phyloP scores from a whole-genome alignment of 2,797 vertebrate species.

The Nyctibius grandis region DNA sequence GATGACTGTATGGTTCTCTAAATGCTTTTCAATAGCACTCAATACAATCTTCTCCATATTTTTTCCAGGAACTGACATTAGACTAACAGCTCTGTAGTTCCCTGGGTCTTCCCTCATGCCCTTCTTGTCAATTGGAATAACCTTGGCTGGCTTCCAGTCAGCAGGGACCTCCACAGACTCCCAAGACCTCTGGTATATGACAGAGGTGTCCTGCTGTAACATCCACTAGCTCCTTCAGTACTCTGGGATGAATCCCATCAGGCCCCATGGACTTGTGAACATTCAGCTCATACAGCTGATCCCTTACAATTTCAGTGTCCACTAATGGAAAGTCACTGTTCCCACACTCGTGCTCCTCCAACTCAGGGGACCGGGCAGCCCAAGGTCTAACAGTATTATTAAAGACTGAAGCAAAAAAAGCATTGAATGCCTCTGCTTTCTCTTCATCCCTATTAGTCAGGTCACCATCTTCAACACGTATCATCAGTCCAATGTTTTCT shows the following conservation, averaged over 20 bases:
- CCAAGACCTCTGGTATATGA: not conserved
- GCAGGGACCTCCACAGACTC: not conserved
- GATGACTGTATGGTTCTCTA: not conserved
- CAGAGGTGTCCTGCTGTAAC: not conserved
- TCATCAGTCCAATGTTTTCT: not conserved
- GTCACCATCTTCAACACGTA: not conserved
- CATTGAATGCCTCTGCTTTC: not conserved
- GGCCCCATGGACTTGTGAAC: not conserved
- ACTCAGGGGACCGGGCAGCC: not conserved
- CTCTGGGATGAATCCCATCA: not conserved
- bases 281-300: not conserved
- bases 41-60: not conserved
- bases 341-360: fast-evolving
- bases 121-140: not conserved
- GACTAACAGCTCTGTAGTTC: not conserved
- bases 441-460: not conserved
- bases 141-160: not conserved
- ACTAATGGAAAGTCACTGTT: not conserved
- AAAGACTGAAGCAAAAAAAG: not conserved
- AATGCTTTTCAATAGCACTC: not conserved
- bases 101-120: not conserved
- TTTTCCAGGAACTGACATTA: not conserved
- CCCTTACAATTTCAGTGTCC: not conserved
- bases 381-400: not conserved
- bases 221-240: not conserved